Evolutionary conservation across 2,797 vertebrate species (phyloP), one percentile per base, ranked within the genome.

Genomic region (Siniperca obscura): DNA sequence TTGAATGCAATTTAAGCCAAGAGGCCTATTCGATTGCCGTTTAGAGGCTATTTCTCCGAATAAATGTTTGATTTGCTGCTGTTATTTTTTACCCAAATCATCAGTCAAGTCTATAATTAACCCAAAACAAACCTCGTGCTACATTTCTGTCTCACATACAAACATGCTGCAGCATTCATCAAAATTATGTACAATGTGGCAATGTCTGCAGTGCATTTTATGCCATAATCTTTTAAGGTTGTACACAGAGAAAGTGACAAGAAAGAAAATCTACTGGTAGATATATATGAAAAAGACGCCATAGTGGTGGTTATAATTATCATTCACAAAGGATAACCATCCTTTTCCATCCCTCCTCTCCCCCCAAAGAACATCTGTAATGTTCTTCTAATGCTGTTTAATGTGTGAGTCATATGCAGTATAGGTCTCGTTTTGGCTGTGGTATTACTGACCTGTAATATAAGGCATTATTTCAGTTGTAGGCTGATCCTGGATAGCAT

Each of bases 131-230:
- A 25, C 46, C 25, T 55, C 11, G 19, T 19, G 55, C 30, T 67
- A 2, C 7, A 21, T 42, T 56, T 60, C 46, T 65, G 70, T 22
- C 14, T 19, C 25, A 25, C 25, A 61, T 27, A 5, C 65, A 55
- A 50, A 81, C 74, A 77, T 50, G 74, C 82, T 69, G 82, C 87
- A 81, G 84, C 22, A 12, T 72, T 59, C 48, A 60, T 72, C 53
- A 46, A 2, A 16, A 56, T 17, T 2, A 70, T 36, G 44, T 5
- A n/a, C 34, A 11, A 7, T 65, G 77, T 34, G 60, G 67, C 44
- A 69, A 30, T 60, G 53, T n/a, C 80, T 80, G 82, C 84, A 75
- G 70, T 60, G 13, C 12, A 25, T 44, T 19, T 36, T 21, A 30
- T 8, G 2, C 5, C 22, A 22, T 21, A 12, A 44, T 42, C 5